Base-by-base conservation (phyloP, 1,140 invertebrate species). In the Condylostylus longicornis region DNA sequence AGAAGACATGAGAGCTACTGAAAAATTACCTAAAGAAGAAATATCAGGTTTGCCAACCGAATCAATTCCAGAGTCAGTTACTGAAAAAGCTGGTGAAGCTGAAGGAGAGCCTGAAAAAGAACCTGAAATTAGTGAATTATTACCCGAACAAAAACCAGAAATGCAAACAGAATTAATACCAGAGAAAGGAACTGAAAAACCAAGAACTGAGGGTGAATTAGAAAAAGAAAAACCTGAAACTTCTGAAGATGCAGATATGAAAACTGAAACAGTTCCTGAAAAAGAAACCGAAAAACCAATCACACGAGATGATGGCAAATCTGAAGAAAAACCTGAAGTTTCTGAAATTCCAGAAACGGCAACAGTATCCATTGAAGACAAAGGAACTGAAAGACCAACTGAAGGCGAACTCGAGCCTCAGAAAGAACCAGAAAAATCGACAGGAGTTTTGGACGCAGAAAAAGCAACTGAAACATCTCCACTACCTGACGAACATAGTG, bases 1-100 rank as follows among this genome's bases (percentile, higher is more conserved):
- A 34, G 41, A 33, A 37, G 36, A 47, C 20, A 37, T 44, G 18
- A 17, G 29, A 7, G 15, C 38, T 5, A 13, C 40, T 14, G 39
- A 41, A 5, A 15, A 13, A 18, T 27, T 33, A 4, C 39, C 44
- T n/a, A n/a, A n/a, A n/a, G n/a, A n/a, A n/a, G n/a, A n/a, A n/a
- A n/a, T n/a, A n/a, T n/a, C 42, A 3, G 17, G 14, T 4, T 13
- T 27, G 10, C 25, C 25, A 27, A n/a, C 25, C 25, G 14, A 3
- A n/a, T 27, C 25, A 4, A 27, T 13, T 27, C 4, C 25, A 4
- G 3, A 10, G 9, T 4, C 4, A 27, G 4, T 13, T n/a, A 27
- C 9, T 27, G 25, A 27, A 13, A 27, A 3, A 4, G 8, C 14
- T 10, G 25, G 14, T 27, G 25, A 27, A 27, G 25, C 22, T 23